Percentiles rank a stretch among this genome's conserved stretches.
These are phyloP conservation scores for Drosophila baimaii DNA, from an alignment of 1,140 invertebrate species.

Conservation along the genomic window DNA sequence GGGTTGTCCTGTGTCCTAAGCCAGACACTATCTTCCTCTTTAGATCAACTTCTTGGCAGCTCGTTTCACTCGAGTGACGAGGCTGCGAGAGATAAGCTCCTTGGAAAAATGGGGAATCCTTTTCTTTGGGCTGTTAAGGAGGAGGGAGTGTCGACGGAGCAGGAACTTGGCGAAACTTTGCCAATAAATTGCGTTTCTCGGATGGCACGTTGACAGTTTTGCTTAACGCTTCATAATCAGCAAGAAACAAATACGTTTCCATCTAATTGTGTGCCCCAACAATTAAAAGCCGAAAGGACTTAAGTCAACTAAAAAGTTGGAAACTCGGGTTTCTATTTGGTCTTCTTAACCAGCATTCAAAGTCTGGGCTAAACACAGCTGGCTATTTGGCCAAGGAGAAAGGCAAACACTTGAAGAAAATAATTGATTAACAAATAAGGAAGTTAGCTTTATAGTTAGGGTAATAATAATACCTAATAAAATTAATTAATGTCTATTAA, in stretches of 20 bases:
- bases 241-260: constrained; percentile 82
- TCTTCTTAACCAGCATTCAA: constrained; percentile 7
- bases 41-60: constrained; percentile 75
- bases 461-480: not conserved
- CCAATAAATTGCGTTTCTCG: constrained; percentile 82
- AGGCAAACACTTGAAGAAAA: constrained; percentile 10
- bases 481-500: no score
- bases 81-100: constrained; percentile 74
- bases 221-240: constrained; percentile 84
- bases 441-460: no score
- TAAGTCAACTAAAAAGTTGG: constrained; percentile 53
- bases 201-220: constrained; percentile 83
- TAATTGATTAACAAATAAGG: not conserved
- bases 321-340: constrained; percentile 9
- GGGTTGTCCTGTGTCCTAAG: constrained; percentile 40
- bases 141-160: not conserved
- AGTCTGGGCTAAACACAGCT: constrained; percentile 13
- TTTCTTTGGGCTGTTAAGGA: constrained; percentile 7
- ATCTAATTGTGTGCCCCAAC: constrained; percentile 79
- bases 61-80: constrained; percentile 79
- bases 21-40: constrained; percentile 70
- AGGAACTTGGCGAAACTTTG: constrained; percentile 65
- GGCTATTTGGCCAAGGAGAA: constrained; percentile 8
- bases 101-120: constrained; percentile 40
- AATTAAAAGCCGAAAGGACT: constrained; percentile 74